A percentile compares a stretch with the other conserved stretches of the same genome.
phyloP scores from a whole-genome alignment of 2,888 invertebrate species.

The Diaperis boleti region DNA sequence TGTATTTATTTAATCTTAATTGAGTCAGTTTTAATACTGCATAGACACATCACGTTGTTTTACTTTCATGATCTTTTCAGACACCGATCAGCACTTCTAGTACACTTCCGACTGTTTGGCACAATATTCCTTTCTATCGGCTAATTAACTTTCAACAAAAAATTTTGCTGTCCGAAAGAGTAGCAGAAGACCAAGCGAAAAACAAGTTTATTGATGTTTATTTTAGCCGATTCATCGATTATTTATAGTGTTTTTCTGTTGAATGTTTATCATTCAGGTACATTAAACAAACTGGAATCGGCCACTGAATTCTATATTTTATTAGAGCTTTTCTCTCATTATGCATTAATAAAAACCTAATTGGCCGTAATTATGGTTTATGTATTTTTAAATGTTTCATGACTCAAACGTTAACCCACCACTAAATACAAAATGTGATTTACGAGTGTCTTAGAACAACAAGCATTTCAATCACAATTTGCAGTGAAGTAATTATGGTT shows the following conservation, averaged over 20 bases:
- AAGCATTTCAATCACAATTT: slow-evolving; percentile 33
- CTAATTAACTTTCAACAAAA: not conserved
- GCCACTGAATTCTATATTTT: slow-evolving; percentile 16
- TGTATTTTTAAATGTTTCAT: slow-evolving; percentile 41
- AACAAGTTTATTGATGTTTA: slow-evolving; percentile 33
- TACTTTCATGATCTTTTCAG: no score
- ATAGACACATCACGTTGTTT: no score
- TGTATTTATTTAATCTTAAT: no score
- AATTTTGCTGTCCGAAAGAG: not conserved
- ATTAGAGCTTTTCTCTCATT: slow-evolving; percentile 16
- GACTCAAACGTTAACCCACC: slow-evolving; percentile 20
- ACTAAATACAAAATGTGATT: slow-evolving; percentile 19
- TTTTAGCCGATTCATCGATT: slow-evolving; percentile 37
- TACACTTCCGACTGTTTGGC: no score
- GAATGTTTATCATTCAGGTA: slow-evolving; percentile 34
- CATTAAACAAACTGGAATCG: slow-evolving; percentile 32
- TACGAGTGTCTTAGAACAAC: slow-evolving; percentile 31
- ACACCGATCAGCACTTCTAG: no score
- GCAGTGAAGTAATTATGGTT: slow-evolving; percentile 15
- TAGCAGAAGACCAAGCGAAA: not conserved
- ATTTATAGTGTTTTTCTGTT: slow-evolving; percentile 35
- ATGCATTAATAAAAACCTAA: slow-evolving; percentile 38
- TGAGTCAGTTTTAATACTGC: no score
- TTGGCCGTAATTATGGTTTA: slow-evolving; percentile 37
- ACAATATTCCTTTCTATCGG: not conserved